Conservation (phyloP, 1,140 invertebrate genomes). For the Acyrthosiphon pisum region DNA sequence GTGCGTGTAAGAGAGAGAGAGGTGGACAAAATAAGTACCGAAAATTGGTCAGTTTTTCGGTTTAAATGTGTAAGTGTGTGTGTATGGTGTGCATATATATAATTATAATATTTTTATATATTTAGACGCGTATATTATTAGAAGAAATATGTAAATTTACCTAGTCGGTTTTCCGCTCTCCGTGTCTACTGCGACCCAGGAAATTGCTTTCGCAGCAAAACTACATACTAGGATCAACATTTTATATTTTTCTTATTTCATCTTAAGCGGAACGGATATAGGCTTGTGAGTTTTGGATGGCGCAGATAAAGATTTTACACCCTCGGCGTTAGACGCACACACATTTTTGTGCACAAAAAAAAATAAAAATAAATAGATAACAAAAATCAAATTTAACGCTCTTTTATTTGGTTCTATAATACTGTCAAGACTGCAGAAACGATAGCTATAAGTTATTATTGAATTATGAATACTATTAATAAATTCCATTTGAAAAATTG, state of each 20-base stretch:
- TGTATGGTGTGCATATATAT: neutral
- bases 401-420: neutral
- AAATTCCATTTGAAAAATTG: neutral
- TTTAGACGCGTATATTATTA: neutral
- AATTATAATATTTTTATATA: constrained; percentile 1
- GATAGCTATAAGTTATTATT: neutral
- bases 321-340: neutral
- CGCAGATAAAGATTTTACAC: constrained; percentile 23
- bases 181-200: neutral
- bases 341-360: neutral
- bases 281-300: neutral
- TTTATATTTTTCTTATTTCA: constrained; percentile 19
- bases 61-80: neutral
- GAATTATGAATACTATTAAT: neutral
- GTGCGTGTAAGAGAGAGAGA: neutral
- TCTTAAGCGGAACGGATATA: constrained; percentile 1
- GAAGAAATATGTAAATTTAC: constrained; percentile 34
- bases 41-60: constrained; percentile 20
- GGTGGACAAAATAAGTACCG: neutral
- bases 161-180: neutral
- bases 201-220: constrained; percentile 34
- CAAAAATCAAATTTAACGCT: neutral
- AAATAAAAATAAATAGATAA: neutral
- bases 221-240: neutral
- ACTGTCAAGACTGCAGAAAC: neutral